Percentiles rank a stretch among this genome's conserved stretches.
phyloP scores from a whole-genome alignment of 2,113 vertebrate genomes.

The Progne subis region DNA sequence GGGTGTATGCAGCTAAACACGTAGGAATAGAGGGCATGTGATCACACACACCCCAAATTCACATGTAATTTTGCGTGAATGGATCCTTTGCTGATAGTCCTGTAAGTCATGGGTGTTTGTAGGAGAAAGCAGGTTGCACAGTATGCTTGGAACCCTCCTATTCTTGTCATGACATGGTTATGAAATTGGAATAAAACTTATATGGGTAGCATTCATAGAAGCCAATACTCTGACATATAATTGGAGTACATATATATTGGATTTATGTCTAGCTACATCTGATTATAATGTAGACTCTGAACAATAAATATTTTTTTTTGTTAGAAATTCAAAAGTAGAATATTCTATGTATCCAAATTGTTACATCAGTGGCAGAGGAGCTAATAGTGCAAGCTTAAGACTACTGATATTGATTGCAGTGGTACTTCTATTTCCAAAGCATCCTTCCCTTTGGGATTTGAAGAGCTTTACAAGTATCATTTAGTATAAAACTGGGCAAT shows the following conservation, averaged over 20 bases:
- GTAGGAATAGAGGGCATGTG: accelerated
- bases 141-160: background rate
- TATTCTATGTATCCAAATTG: background rate
- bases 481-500: background rate
- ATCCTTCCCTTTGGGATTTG: background rate
- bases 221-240: background rate
- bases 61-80: accelerated
- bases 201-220: background rate
- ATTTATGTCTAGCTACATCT: background rate
- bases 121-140: background rate
- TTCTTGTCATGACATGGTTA: background rate
- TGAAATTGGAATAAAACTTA: background rate
- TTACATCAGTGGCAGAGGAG: background rate
- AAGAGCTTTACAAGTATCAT: background rate
- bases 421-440: background rate
- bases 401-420: background rate
- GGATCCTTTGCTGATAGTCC: background rate
- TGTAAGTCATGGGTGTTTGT: background rate
- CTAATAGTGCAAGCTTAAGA: background rate
- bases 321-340: background rate
- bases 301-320: background rate
- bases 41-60: background rate
- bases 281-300: background rate
- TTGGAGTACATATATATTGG: background rate
- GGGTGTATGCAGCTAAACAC: background rate